These are phyloP conservation scores for Catocala fraxini DNA, from an alignment of 2,888 invertebrate genomes.

Conservation along the genomic window DNA sequence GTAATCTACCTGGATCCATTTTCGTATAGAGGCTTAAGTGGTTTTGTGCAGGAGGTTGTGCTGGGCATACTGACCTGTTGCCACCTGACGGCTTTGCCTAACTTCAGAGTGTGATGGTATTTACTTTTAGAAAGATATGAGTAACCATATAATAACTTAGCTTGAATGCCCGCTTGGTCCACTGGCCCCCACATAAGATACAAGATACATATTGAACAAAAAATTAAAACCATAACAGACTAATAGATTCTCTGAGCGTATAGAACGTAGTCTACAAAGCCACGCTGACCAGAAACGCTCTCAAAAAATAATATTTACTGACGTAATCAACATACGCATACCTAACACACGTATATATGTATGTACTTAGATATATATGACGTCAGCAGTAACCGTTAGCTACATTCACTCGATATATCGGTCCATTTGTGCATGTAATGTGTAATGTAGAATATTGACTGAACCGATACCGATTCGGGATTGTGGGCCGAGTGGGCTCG, in stretches of 20 bases:
- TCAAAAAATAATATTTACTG: no score
- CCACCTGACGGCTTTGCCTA: slow-evolving; percentile 19
- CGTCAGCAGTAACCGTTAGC: slow-evolving; percentile 2
- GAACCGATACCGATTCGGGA: slow-evolving; percentile 13
- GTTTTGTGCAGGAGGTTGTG: slow-evolving; percentile 17
- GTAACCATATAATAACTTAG: no score
- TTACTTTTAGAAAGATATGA: neutral
- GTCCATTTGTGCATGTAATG: slow-evolving; percentile 40
- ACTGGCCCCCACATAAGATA: no score
- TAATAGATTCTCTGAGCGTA: no score
- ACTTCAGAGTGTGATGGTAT: slow-evolving; percentile 22
- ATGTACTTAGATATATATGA: neutral
- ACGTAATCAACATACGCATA: neutral
- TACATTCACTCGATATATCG: slow-evolving; percentile 20
- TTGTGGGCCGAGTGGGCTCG: slow-evolving; percentile 23
- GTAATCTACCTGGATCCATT: slow-evolving; percentile 29
- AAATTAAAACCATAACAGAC: neutral
- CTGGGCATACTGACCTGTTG: slow-evolving; percentile 33
- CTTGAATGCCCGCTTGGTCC: no score
- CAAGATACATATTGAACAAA: neutral
- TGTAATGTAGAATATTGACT: slow-evolving; percentile 32
- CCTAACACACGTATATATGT: neutral
- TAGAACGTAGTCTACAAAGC: no score
- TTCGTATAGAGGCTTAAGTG: slow-evolving; percentile 21
- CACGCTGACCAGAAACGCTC: no score